Evolutionary conservation across 1,140 invertebrate genomes (phyloP), one percentile per base, ranked within the genome.

Genomic region (Nasonia longicornis): DNA sequence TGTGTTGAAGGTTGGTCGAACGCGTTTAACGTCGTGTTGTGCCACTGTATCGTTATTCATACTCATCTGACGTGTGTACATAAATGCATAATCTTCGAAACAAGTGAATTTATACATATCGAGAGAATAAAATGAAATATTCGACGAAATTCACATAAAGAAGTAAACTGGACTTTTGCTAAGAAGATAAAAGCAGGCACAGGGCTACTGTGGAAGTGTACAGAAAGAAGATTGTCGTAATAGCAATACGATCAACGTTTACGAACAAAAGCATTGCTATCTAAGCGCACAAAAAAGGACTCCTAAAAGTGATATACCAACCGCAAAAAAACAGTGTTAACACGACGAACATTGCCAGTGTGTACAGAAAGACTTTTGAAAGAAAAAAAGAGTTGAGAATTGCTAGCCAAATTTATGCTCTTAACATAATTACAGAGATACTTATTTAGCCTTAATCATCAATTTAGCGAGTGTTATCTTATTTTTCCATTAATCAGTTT

Each of bases 391-490:
- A 70, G 31, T 67, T 81, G 82, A 85, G 85, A 85, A 85, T 90
- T 90, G 89, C 88, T 91, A 91, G 90, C 88, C 89, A 89, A 89
- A 89, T 90, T 90, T 89, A 85, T 86, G 81, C 74, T 80, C 89
- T 90, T 90, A 89, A 90, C 89, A 89, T 90, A 89, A 84, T 90
- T 90, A 85, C 89, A 88, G 89, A 88, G 89, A 83, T 88, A 88
- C 79, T 87, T 87, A 86, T 87, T 88, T 85, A 86, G 88, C 88
- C 87, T 88, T 74, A 82, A 74, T 81, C 79, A 74, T 81, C 79
- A 79, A 75, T 42, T 85, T 85, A 86, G 64, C 82, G 70, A 79
- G 84, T 84, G 83, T 80, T 81, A 29, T 82, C 35, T 79, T 85
- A 81, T n/a, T 77, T 79, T 85, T 83, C 77, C 72, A 73, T 73